Base-by-base conservation (phyloP, 2,888 invertebrate species). In the Holacanthella duospinosa region DNA sequence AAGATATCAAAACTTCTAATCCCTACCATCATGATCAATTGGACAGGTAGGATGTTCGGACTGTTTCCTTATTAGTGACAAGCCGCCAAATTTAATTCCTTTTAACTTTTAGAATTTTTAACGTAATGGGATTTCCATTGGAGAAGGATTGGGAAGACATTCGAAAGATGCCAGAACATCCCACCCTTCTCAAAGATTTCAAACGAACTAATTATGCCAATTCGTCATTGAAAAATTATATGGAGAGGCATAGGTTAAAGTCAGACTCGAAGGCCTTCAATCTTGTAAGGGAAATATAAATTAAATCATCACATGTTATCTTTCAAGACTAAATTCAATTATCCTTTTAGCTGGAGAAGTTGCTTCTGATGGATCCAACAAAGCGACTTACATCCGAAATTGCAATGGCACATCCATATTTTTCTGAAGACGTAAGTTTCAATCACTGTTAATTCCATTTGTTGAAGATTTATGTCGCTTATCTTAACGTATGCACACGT, bases 101-200 rank as follows among this genome's bases (percentile, higher is more conserved):
- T n/a, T 2, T 61, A 48, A 4, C 54, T 55, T 72, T 57, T 65
- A 82, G 96, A 76, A 99, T 99, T 80, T 99, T 99, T 78, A 94
- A 93, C 79, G 96, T 99, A 0, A 99, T 99, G 97, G 99, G 99
- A 24, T 99, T 96, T 78, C 96, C 96, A 0, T 85, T 85, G 75
- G 93, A 93, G 75, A 95, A 95, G 78, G 96, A 96, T 75, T 97
- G 96, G 96, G 95, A 96, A 77, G 96, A 97, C 77, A 95, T 97
- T 64, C 86, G 90, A 74, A 95, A 95, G 81, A 99, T 99, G 99
- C 99, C 99, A 0, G 97, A 99, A 77, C 94, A 97, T 82, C 87
- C 88, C 43, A 95, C 95, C 1, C 81, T 99, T 72, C 83, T 88
- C 29, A 95, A 94, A 78, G 97, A 99, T 77, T 97, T 99, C 75